A percentile compares a stretch with the other conserved stretches of the same genome.
Conservation (phyloP, 1,140 invertebrate genomes). For the Drosophila ambigua region DNA sequence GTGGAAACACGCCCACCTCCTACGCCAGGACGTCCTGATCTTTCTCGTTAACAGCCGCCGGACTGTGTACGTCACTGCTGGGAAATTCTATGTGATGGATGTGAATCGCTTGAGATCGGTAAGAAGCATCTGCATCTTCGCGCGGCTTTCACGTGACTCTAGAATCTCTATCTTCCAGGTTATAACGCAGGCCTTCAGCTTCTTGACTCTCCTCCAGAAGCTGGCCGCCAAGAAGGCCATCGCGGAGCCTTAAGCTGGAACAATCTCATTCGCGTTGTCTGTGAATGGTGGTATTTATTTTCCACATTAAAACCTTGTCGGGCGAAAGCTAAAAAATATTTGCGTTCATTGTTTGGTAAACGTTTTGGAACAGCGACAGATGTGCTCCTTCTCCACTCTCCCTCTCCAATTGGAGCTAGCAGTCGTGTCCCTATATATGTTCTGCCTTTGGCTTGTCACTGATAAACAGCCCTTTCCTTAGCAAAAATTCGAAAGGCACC, state of each 20-base stretch:
- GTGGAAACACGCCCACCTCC: constrained; percentile 56
- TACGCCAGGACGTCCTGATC: constrained; percentile 69
- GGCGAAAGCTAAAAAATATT: constrained; percentile 70
- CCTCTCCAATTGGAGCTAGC: not conserved
- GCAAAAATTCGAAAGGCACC: not conserved
- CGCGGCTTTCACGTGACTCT: too few relatives aligned
- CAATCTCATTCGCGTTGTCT: constrained; percentile 26
- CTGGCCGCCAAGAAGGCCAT: constrained; percentile 88
- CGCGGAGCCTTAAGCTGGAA: constrained; percentile 75
- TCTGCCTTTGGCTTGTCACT: constrained; percentile 51
- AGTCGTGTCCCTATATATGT: constrained; percentile 15
- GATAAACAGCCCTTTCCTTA: constrained; percentile 45
- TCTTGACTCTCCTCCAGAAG: constrained; percentile 83
- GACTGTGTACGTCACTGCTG: constrained; percentile 67
- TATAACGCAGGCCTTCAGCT: constrained; percentile 78
- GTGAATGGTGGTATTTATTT: constrained; percentile 61
- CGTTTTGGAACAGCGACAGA: constrained; percentile 31
- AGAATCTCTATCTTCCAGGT: constrained; percentile 48
- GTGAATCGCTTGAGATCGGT: constrained; percentile 71
- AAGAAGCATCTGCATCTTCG: not conserved
- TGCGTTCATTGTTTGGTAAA: constrained; percentile 59
- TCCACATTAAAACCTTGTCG: constrained; percentile 73
- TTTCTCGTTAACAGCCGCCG: constrained; percentile 69
- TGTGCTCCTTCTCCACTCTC: constrained; percentile 6
- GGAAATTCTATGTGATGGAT: constrained; percentile 79